phyloP scores from a whole-genome alignment of 2,888 invertebrate genomes.

The Trissolcus japonicus region DNA sequence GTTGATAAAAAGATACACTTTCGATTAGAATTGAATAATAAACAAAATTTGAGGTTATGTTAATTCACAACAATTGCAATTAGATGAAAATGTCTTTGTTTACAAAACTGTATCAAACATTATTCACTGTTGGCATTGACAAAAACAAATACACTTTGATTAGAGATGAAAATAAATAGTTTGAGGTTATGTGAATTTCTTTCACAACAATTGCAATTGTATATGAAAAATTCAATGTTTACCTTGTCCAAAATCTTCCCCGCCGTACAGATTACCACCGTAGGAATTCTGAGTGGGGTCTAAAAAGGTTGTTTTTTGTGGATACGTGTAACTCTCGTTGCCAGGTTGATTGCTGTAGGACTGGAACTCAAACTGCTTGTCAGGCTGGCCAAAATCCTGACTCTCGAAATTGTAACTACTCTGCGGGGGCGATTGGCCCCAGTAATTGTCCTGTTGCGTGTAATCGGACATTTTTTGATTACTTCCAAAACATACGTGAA shows the following conservation, averaged over 20 bases:
- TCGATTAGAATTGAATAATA: too few species aligned
- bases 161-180: too few species aligned
- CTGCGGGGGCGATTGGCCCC: conserved; percentile 65
- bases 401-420: conserved; percentile 77
- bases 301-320: conserved; percentile 65
- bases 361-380: conserved; percentile 74
- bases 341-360: conserved; percentile 68
- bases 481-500: conserved; percentile 3
- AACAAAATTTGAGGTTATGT: too few species aligned
- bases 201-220: not conserved
- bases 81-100: too few species aligned
- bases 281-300: conserved; percentile 69
- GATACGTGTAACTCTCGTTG: conserved; percentile 65
- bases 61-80: too few species aligned
- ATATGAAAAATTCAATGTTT: not conserved
- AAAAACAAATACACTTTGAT: too few species aligned
- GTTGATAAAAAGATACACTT: too few species aligned
- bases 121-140: too few species aligned
- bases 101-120: too few species aligned
- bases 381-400: conserved; percentile 78
- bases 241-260: conserved; percentile 71
- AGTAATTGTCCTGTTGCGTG: conserved; percentile 68
- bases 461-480: conserved; percentile 67
- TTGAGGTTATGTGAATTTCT: not conserved
- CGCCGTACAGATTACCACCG: conserved; percentile 64